Evolutionary conservation across 2,113 vertebrate species (phyloP).

Genomic region (Bubo blakistoni): DNA sequence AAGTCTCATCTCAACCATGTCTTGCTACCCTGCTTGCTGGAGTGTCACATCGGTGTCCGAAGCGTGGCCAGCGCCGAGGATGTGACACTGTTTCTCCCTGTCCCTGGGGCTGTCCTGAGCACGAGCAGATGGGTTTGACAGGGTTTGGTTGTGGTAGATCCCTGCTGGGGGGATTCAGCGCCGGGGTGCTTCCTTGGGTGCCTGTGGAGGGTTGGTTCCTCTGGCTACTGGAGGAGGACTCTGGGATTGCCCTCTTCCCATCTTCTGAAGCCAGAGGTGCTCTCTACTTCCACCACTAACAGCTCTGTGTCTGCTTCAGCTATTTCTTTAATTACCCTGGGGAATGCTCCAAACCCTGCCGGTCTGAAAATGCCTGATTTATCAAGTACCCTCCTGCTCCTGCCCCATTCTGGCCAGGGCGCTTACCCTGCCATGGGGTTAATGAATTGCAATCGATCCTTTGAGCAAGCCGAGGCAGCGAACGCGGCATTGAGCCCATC

Average conservation of each 20-base stretch:
- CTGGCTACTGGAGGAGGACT: neutral
- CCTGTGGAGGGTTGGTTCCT: neutral
- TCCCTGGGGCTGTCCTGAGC: neutral
- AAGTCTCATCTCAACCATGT: neutral
- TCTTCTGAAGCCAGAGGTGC: neutral
- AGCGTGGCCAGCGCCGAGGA: accelerated
- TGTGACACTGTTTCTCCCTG: neutral
- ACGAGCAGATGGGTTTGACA: neutral
- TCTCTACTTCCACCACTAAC: neutral
- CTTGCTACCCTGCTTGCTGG: neutral
- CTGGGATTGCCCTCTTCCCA: neutral
- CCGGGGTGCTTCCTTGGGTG: neutral
- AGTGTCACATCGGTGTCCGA: neutral
- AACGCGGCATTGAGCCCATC: neutral
- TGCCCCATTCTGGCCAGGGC: neutral
- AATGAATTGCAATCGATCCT: neutral
- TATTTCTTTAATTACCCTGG: neutral
- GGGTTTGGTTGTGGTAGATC: neutral
- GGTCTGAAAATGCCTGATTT: neutral
- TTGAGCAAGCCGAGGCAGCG: neutral
- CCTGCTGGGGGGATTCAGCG: neutral
- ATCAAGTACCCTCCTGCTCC: neutral
- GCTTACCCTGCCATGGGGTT: neutral
- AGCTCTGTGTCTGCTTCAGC: neutral
- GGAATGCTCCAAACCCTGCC: neutral